Evolutionary conservation across 35 echinoderm and acorn worm genomes (phyloP).

Genomic region (Acanthaster planci): DNA sequence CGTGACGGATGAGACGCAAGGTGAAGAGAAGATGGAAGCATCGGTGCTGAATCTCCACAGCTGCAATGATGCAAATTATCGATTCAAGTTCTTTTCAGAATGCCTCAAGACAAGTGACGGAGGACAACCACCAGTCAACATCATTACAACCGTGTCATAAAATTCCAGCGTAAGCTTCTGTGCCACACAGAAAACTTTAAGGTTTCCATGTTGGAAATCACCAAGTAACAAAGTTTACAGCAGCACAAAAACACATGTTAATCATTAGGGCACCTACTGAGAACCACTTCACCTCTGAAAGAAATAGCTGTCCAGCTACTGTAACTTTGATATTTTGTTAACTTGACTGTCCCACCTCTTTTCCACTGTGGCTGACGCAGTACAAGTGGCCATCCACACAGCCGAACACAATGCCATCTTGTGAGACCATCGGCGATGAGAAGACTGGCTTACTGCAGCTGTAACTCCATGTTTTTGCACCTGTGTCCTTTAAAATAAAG

Average conservation of each 20-base stretch:
- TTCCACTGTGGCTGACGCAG: conserved; percentile 37
- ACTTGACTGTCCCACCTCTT: conserved; percentile 22
- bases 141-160: no score
- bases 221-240: no score
- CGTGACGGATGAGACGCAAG: conserved; percentile 13
- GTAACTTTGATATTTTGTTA: no score
- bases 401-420: conserved; percentile 40
- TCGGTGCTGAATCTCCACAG: conserved; percentile 45
- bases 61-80: conserved; percentile 33
- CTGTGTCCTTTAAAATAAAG: conserved; percentile 35
- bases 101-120: no score
- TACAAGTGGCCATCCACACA: conserved; percentile 67
- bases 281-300: not conserved
- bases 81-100: no score
- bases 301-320: no score
- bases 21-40: conserved; percentile 79
- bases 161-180: no score
- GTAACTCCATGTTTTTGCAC: conserved; percentile 52
- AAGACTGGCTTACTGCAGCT: conserved; percentile 64
- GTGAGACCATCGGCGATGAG: conserved; percentile 51
- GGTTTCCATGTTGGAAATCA: no score
- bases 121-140: no score
- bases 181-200: no score
- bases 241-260: no score
- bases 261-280: not conserved